These are phyloP conservation scores for Aricia artaxerxes DNA, from an alignment of 2,888 invertebrate genomes.

Conservation along the genomic window DNA sequence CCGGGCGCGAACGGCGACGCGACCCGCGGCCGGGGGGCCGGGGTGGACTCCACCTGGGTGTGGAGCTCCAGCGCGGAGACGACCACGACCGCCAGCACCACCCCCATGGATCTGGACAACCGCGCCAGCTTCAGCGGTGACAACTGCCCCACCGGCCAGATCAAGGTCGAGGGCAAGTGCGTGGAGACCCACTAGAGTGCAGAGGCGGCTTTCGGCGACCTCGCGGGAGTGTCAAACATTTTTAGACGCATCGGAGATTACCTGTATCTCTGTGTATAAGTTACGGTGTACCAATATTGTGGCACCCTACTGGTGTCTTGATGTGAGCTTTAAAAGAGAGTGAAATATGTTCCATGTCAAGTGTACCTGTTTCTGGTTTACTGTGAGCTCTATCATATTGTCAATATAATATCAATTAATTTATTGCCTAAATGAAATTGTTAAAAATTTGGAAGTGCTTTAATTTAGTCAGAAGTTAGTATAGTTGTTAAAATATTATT, in stretches of 20 bases:
- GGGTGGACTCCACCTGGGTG: not conserved
- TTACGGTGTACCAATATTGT: not conserved
- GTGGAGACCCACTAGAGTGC: not conserved
- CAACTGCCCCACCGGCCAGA: conserved; percentile 32
- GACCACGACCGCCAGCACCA: not conserved
- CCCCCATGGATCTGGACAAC: conserved; percentile 20
- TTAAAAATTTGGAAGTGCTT: not conserved
- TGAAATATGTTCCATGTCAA: not conserved
- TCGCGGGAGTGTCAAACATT: too few relatives aligned
- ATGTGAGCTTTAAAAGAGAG: not conserved
- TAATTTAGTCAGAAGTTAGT: not conserved
- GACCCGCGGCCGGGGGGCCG: not conserved
- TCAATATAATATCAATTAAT: not conserved
- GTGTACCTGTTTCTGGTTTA: not conserved
- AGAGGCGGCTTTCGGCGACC: not conserved
- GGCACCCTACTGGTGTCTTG: too few relatives aligned
- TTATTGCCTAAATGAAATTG: not conserved
- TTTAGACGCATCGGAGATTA: not conserved
- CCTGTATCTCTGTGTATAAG: not conserved
- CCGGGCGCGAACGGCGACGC: not conserved
- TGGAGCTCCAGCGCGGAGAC: not conserved
- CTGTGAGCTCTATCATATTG: not conserved
- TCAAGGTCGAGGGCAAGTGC: conserved; percentile 28
- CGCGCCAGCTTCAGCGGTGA: conserved; percentile 30
- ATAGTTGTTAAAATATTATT: not conserved